Conservation (phyloP, 2,888 invertebrate genomes). For the Timandra comae region DNA sequence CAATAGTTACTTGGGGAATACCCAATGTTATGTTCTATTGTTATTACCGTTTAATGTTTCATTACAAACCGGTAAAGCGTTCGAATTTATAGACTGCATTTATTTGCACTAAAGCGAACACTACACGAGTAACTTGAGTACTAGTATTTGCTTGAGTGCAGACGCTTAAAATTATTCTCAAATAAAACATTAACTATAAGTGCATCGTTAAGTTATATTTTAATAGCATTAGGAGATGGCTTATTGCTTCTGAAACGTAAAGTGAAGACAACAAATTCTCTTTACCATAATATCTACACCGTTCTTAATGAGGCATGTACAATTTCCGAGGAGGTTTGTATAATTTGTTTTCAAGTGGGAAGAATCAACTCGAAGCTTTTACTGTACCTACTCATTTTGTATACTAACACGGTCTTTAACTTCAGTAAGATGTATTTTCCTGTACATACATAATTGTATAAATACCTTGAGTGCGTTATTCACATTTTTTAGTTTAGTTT, state of each 20-base stretch:
- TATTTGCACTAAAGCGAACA: constrained; percentile 28
- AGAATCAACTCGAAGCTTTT: background rate
- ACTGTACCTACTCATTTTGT: too few relatives aligned
- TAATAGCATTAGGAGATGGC: constrained; percentile 30
- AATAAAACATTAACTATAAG: constrained; percentile 37
- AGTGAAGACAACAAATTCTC: constrained; percentile 2
- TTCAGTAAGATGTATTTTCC: too few relatives aligned
- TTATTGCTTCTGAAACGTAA: constrained; percentile 5
- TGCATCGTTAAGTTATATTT: constrained; percentile 38
- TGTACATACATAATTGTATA: too few relatives aligned
- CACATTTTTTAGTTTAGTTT: too few relatives aligned
- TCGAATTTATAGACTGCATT: constrained; percentile 13
- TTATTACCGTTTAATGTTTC: too few relatives aligned
- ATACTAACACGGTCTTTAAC: too few relatives aligned
- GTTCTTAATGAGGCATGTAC: constrained; percentile 7
- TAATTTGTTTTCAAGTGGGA: constrained; percentile 19
- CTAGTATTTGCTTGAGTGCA: too few relatives aligned
- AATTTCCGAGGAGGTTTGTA: constrained; percentile 8
- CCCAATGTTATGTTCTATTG: too few relatives aligned
- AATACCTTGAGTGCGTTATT: too few relatives aligned
- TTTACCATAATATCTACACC: background rate
- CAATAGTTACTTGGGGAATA: too few relatives aligned
- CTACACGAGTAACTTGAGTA: constrained; percentile 21
- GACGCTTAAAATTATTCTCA: constrained; percentile 39
- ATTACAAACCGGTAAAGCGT: constrained; percentile 1